Evolutionary conservation across 2,113 vertebrate genomes (phyloP).

Genomic region (Chlamydotis undulata): DNA sequence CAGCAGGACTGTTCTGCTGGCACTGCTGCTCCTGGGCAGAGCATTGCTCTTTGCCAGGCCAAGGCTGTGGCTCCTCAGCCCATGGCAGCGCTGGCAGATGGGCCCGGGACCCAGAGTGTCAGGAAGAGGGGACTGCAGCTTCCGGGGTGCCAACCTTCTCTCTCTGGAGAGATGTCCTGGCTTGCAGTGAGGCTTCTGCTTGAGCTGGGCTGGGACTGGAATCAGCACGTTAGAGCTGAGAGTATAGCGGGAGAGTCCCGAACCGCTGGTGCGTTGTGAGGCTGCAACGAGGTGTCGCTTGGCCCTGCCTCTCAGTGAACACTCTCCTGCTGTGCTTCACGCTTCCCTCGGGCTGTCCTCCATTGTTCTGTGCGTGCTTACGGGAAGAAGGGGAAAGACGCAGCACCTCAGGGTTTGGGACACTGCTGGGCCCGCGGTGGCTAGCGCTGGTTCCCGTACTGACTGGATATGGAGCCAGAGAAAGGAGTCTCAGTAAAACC

Average conservation of each 20-base stretch:
- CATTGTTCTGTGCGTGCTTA: fast-evolving
- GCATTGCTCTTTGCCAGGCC: not conserved
- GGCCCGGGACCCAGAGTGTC: not conserved
- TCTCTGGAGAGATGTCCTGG: not conserved
- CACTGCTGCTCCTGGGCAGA: not conserved
- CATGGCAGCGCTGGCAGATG: fast-evolving
- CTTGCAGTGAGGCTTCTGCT: not conserved
- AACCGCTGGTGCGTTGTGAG: not conserved
- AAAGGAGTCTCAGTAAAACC: not conserved
- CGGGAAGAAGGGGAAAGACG: not conserved
- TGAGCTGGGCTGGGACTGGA: not conserved
- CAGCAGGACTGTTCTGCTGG: not conserved
- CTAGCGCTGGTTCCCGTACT: not conserved
- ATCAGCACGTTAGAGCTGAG: fast-evolving
- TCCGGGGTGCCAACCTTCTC: not conserved
- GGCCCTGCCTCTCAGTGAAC: not conserved
- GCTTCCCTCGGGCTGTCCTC: not conserved
- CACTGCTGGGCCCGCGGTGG: not conserved
- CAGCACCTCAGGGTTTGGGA: not conserved
- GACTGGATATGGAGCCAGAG: fast-evolving
- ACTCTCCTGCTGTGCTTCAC: too few relatives aligned
- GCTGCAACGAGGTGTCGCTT: not conserved
- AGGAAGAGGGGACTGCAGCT: not conserved
- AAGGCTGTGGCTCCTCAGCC: not conserved
- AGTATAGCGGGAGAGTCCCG: not conserved